Base-by-base conservation (phyloP, 2,888 invertebrate species). In the Torymus tubicola region DNA sequence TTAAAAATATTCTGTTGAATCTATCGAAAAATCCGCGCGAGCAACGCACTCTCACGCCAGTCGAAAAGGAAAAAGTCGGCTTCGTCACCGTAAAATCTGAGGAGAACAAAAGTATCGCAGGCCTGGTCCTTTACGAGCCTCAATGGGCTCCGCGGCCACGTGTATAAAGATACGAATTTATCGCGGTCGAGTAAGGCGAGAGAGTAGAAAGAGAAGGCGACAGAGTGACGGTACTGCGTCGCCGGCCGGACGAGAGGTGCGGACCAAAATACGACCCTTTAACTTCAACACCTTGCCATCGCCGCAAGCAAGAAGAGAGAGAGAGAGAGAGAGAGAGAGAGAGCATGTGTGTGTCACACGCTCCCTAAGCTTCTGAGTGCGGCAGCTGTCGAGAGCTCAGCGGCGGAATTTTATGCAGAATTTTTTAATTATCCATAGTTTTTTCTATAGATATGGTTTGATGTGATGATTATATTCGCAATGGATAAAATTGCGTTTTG, bases 121-220 rank as follows among this genome's bases (percentile, higher is more conserved):
- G 0, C 31, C 53, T 16, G 13, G 50, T 53, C 63, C 53, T 79
- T 73, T 73, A 73, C 67, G 65, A 68, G 58, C 24, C 14, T 61
- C 18, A 14, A 71, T 74, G n/a, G 63, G 53, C 21, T 58, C 31
- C 52, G 13, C 21, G 24, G n/a, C 50, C 64, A 31, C 24, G 11
- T 60, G 42, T 86, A 87, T 87, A 87, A 87, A 87, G 84, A 85
- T 87, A 85, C 84, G 83, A 84, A 87, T 87, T 87, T 87, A 87
- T 87, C 85, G 85, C 82, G 82, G 65, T 72, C 70, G 77, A 42
- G 42, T 42, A 42, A 8, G 42, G 42, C 42, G 42, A 42, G 42
- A 42, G 42, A 42, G 42, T 42, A 42, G 42, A 31, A 31, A 31
- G 31, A 42, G 42, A 42, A 8, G 55, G 57, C 42, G 18, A 70